Evolutionary conservation across 2,113 vertebrate genomes (phyloP), one percentile per base, ranked within the genome.

Genomic region (Clarias macrocephalus): DNA sequence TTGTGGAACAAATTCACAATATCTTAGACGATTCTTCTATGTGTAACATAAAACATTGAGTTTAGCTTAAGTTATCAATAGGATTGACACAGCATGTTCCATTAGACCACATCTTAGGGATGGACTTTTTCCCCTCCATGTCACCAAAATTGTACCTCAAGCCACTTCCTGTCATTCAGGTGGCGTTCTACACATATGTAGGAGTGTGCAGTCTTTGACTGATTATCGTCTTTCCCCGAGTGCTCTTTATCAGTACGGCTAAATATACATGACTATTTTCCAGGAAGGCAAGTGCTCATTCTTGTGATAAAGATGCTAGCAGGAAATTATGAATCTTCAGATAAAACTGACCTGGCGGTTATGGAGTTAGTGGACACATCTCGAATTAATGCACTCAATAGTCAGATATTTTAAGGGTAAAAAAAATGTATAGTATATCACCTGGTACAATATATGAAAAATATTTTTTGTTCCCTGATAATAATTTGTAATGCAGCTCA

Each of bases 161-260:
- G 90, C 93, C 52, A 86, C 93, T 95, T 95, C 95, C 93, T 72
- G 87, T 90, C 88, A 94, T 95, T 95, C 92, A 95, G 93, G 93
- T 88, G 82, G 87, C 90, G 52, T 87, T 91, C 94, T 92, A 93
- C 91, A 89, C 87, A 18, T 93, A 90, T 85, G 89, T 77, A 87
- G 88, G 84, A 91, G 87, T 88, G 86, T 88, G 90, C 23, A 56
- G 90, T 88, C 85, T 89, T 91, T 94, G 92, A 94, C 92, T 94
- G 92, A 95, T 95, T 94, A 91, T 92, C 93, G 85, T 90, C 88
- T 95, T 93, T 90, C 93, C 92, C 87, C 57, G 86, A 83, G 86
- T 91, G 19, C 60, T 82, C 42, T 91, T 95, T 96, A 95, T 96
- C 95, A 95, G 93, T 86, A 70, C 83, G 87, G 89, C 93, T 93